Conservation (phyloP, 2,113 vertebrate genomes). For the Ceyx melanurus region DNA sequence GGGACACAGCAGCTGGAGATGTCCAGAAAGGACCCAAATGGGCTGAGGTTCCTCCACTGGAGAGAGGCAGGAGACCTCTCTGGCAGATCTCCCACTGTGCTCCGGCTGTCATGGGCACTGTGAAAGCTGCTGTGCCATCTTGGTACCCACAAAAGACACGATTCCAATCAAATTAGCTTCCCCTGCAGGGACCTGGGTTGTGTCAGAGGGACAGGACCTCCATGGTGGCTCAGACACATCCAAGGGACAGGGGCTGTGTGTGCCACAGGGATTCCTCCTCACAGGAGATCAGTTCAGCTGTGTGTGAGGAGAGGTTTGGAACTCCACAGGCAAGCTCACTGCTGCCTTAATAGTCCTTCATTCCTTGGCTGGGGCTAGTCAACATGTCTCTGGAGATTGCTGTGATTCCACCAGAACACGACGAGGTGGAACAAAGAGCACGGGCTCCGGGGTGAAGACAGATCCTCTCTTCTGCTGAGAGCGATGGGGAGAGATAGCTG, state of each 20-base stretch:
- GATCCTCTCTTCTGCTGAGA: background rate
- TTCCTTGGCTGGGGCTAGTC: background rate
- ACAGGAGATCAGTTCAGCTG: background rate
- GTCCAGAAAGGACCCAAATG: rapidly evolving
- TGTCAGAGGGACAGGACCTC: background rate
- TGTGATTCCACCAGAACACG: background rate
- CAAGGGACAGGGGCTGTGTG: too few species aligned
- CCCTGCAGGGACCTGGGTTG: background rate
- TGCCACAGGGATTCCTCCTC: too few species aligned
- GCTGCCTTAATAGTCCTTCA: background rate
- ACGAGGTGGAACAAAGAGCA: background rate
- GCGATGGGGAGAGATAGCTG: background rate
- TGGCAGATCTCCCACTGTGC: rapidly evolving
- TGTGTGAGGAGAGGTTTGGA: background rate
- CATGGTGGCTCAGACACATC: background rate
- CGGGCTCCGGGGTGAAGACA: background rate
- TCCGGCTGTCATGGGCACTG: background rate
- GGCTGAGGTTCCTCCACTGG: background rate
- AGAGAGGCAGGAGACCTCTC: background rate
- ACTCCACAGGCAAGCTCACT: background rate
- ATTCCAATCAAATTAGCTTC: background rate
- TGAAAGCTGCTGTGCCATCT: background rate
- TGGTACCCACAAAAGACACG: background rate
- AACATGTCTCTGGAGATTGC: background rate
- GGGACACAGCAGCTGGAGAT: background rate